Evolutionary conservation across 1,140 invertebrate genomes (phyloP).

Genomic region (Ectropis grisescens): DNA sequence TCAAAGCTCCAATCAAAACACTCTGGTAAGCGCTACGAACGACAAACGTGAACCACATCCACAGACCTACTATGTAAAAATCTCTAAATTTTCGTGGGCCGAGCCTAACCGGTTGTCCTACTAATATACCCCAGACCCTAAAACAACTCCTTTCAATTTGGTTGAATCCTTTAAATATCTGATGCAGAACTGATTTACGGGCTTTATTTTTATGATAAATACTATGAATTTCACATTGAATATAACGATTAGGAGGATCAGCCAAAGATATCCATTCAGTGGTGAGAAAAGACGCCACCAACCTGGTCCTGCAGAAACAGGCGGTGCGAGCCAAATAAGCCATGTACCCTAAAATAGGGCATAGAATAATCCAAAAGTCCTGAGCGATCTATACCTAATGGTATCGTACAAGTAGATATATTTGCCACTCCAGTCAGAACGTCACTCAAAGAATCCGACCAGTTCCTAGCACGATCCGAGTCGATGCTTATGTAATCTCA

Average conservation of each 20-base stretch:
- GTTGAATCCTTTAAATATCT: slow-evolving; percentile 31
- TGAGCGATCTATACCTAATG: slow-evolving; percentile 30
- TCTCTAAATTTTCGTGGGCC: slow-evolving; percentile 37
- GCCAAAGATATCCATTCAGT: slow-evolving; percentile 42
- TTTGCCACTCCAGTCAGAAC: slow-evolving; percentile 31
- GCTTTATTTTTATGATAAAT: slow-evolving; percentile 21
- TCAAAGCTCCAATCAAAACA: slow-evolving; percentile 39
- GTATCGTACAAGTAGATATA: slow-evolving; percentile 40
- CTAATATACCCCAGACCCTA: slow-evolving; percentile 40
- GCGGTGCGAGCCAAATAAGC: slow-evolving; percentile 40
- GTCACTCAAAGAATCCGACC: slow-evolving; percentile 40
- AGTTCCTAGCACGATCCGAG: slow-evolving; percentile 35
- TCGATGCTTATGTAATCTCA: slow-evolving; percentile 37
- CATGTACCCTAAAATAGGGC: slow-evolving; percentile 40
- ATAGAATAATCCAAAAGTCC: slow-evolving; percentile 32
- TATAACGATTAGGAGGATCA: slow-evolving; percentile 28
- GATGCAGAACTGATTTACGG: slow-evolving; percentile 22
- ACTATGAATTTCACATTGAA: slow-evolving; percentile 32
- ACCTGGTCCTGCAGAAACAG: slow-evolving; percentile 20
- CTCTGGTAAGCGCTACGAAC: slow-evolving; percentile 47
- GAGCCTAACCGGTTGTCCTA: slow-evolving; percentile 38
- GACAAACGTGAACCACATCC: slow-evolving; percentile 49
- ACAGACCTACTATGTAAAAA: slow-evolving; percentile 40
- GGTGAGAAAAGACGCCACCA: slow-evolving; percentile 38
- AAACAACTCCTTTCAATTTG: slow-evolving; percentile 25